Percentiles rank a stretch among this genome's conserved stretches.
phyloP scores from a whole-genome alignment of 1,140 invertebrate species.

The Himalopsyche phryganea region DNA sequence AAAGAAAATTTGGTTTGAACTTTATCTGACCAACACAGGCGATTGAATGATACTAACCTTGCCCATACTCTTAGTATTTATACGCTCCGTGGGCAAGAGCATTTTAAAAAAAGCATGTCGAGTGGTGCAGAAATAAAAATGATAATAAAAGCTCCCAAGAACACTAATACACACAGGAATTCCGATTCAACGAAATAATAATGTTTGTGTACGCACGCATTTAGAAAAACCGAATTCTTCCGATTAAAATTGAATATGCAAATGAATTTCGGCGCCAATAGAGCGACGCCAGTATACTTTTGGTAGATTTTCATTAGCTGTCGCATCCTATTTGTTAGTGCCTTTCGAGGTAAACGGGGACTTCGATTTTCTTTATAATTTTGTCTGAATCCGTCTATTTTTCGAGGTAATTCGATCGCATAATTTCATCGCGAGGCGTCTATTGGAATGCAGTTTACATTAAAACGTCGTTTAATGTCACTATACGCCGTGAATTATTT shows the following conservation, averaged over 20 bases:
- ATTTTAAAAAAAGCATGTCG: slow-evolving; percentile 15
- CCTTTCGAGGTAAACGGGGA: slow-evolving; percentile 7
- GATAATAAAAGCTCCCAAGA: slow-evolving; percentile 14
- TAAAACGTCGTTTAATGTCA: neutral
- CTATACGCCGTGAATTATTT: neutral
- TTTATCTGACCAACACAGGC: slow-evolving; percentile 16
- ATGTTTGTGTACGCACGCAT: slow-evolving; percentile 9
- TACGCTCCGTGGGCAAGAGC: slow-evolving; percentile 9
- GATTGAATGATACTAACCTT: slow-evolving; percentile 33
- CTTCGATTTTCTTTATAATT: neutral
- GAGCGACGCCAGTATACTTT: neutral
- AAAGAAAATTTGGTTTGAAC: neutral
- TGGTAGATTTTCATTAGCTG: slow-evolving; percentile 8
- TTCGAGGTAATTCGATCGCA: neutral
- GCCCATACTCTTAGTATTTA: slow-evolving; percentile 26
- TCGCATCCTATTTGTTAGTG: neutral
- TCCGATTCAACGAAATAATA: neutral
- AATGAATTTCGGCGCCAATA: slow-evolving; percentile 8
- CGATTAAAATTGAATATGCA: slow-evolving; percentile 20
- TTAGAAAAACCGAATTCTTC: slow-evolving; percentile 23
- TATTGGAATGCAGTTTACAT: neutral
- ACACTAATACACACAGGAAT: neutral
- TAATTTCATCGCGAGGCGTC: neutral
- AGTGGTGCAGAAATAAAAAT: slow-evolving; percentile 25
- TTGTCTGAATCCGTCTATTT: no score